phyloP scores from a whole-genome alignment of 2,113 vertebrate species.

The Phalacrocorax aristotelis region DNA sequence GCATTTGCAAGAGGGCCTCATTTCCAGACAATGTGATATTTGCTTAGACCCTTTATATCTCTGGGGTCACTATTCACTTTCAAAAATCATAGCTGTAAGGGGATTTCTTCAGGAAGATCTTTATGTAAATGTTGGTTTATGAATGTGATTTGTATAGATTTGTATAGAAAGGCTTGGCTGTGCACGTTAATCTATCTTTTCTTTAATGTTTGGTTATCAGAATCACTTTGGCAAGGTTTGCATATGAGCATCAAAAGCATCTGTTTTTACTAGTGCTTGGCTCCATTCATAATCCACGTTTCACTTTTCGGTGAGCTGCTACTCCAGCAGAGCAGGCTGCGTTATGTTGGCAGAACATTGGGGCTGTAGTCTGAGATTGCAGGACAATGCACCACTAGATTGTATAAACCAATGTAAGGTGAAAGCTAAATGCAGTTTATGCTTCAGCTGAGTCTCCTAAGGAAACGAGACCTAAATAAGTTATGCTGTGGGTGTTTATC shows the following conservation, averaged over 20 bases:
- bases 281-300: not conserved
- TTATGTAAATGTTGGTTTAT: not conserved
- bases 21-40: not conserved
- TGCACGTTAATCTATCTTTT: not conserved
- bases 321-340: not conserved
- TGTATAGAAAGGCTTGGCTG: not conserved
- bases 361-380: not conserved
- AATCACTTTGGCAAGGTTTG: not conserved
- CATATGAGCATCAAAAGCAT: not conserved
- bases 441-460: not conserved
- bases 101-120: not conserved
- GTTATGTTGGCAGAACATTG: not conserved
- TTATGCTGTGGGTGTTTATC: not conserved
- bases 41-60: not conserved
- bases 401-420: not conserved
- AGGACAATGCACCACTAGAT: not conserved
- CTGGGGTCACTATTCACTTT: not conserved
- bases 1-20: not conserved
- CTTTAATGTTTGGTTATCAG: not conserved
- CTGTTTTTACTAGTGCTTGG: not conserved
- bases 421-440: not conserved
- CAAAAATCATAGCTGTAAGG: not conserved
- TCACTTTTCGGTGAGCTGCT: not conserved
- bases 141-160: not conserved
- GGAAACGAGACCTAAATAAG: not conserved